A percentile compares a stretch with the other conserved stretches of the same genome.
These are phyloP conservation scores for Seira ritae DNA, from an alignment of 2,888 invertebrate genomes.

Conservation along the genomic window DNA sequence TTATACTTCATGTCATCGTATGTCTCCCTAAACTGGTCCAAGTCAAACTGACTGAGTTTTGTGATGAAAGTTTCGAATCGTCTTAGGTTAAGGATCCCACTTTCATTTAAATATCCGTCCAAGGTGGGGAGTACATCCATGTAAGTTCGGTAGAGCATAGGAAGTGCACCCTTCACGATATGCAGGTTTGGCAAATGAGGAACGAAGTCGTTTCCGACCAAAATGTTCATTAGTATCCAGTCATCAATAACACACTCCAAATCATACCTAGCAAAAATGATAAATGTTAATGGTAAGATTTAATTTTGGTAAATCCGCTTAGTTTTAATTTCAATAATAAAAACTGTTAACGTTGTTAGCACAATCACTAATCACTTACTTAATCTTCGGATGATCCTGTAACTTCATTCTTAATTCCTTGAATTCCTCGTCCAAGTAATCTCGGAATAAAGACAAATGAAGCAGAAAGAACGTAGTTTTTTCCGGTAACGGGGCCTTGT, in stretches of 20 bases:
- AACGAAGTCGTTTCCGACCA: slow-evolving; percentile 98
- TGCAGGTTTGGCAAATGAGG: slow-evolving; percentile 97
- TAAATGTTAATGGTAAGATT: not conserved
- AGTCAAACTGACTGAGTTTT: slow-evolving; percentile 84
- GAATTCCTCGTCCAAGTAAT: slow-evolving; percentile 96
- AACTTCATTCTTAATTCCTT: slow-evolving; percentile 66
- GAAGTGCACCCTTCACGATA: slow-evolving; percentile 92
- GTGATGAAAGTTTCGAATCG: slow-evolving; percentile 90
- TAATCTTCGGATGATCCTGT: slow-evolving; percentile 58
- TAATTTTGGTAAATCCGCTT: not conserved
- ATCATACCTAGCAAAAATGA: slow-evolving; percentile 79
- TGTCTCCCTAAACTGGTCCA: slow-evolving; percentile 85
- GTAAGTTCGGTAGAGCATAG: slow-evolving; percentile 91
- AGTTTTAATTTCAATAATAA: slow-evolving; percentile 27
- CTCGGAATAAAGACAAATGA: slow-evolving; percentile 93
- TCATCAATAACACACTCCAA: slow-evolving; percentile 96
- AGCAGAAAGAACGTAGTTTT: slow-evolving; percentile 95
- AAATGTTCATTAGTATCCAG: slow-evolving; percentile 97
- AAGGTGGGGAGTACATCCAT: slow-evolving; percentile 89
- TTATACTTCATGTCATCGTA: slow-evolving; percentile 90
- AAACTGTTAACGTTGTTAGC: too few species aligned
- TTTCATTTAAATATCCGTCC: slow-evolving; percentile 95
- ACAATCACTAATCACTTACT: slow-evolving; percentile 51
- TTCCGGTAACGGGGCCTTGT: slow-evolving; percentile 83
- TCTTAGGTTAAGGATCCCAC: slow-evolving; percentile 86